These are phyloP conservation scores for Endomychus coccineus DNA, from an alignment of 2,888 invertebrate species.

Conservation along the genomic window DNA sequence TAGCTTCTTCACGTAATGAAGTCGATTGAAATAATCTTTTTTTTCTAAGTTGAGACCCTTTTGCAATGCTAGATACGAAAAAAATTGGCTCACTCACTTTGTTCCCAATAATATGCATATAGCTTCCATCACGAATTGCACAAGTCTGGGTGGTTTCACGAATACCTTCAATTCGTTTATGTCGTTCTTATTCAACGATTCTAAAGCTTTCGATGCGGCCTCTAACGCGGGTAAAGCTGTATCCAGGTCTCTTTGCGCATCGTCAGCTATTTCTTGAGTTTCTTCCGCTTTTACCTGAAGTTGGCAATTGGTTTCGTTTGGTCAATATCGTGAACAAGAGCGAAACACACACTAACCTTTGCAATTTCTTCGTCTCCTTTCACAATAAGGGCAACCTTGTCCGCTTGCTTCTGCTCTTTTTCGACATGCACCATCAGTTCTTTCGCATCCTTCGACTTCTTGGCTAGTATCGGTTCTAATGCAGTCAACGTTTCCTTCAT, in stretches of 20 bases:
- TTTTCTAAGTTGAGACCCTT: no score
- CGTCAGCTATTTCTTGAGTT: slow-evolving; percentile 76
- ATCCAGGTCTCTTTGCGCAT: slow-evolving; percentile 76
- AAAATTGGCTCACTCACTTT: slow-evolving; percentile 57
- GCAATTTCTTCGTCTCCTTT: slow-evolving; percentile 77
- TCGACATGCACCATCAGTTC: slow-evolving; percentile 66
- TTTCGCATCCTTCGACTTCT: slow-evolving; percentile 68
- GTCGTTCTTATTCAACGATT: slow-evolving; percentile 80
- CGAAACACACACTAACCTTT: slow-evolving; percentile 47
- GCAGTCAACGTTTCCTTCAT: slow-evolving; percentile 80
- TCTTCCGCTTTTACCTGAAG: slow-evolving; percentile 71
- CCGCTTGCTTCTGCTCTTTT: slow-evolving; percentile 74
- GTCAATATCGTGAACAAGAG: slow-evolving; percentile 3
- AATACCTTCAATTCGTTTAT: slow-evolving; percentile 86
- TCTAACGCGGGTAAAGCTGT: slow-evolving; percentile 81
- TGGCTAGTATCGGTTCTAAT: slow-evolving; percentile 72
- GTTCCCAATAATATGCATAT: slow-evolving; percentile 75
- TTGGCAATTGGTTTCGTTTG: background rate
- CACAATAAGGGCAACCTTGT: slow-evolving; percentile 58
- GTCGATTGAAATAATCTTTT: no score
- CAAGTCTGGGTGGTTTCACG: slow-evolving; percentile 78
- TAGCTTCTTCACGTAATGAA: no score
- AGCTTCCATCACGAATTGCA: slow-evolving; percentile 87
- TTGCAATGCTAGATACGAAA: no score
- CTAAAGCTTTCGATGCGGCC: slow-evolving; percentile 75